These are phyloP conservation scores for Cerastoderma edule DNA, from an alignment of 2,888 invertebrate species.

Conservation along the genomic window DNA sequence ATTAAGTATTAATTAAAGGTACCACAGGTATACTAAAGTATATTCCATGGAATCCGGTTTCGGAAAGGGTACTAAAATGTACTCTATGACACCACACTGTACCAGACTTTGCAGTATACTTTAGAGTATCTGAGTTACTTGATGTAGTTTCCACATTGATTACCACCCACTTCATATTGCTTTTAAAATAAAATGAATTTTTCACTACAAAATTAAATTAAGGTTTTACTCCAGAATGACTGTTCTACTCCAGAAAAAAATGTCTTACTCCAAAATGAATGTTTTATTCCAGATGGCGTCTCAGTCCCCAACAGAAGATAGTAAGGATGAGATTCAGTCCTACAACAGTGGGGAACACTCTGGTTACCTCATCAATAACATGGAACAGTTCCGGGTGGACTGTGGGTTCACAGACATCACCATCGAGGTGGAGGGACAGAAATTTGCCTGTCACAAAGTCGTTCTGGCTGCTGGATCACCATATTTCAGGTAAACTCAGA, in stretches of 20 bases:
- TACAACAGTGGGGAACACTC: slow-evolving; percentile 75
- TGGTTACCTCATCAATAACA: slow-evolving; percentile 72
- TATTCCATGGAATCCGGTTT: too few species aligned
- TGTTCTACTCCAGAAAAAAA: neutral
- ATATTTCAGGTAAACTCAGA: slow-evolving; percentile 72
- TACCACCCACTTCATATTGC: neutral
- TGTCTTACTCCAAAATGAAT: neutral
- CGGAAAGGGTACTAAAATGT: too few species aligned
- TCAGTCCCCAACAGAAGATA: slow-evolving; percentile 32
- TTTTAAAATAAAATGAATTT: neutral
- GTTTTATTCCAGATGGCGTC: slow-evolving; percentile 43
- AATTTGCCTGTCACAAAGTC: slow-evolving; percentile 77
- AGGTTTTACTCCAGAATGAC: neutral
- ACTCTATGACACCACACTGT: too few species aligned
- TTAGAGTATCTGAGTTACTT: too few species aligned
- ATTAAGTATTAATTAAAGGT: too few species aligned
- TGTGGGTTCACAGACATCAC: slow-evolving; percentile 76
- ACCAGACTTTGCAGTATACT: too few species aligned
- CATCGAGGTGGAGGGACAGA: slow-evolving; percentile 69
- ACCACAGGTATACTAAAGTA: too few species aligned
- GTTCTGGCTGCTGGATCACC: slow-evolving; percentile 78
- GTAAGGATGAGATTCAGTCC: slow-evolving; percentile 37
- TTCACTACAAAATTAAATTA: neutral
- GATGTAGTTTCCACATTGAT: neutral
- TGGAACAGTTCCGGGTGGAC: slow-evolving; percentile 73